Evolutionary conservation across 2,797 vertebrate genomes (phyloP).

Genomic region (Chloroceryle inda): DNA sequence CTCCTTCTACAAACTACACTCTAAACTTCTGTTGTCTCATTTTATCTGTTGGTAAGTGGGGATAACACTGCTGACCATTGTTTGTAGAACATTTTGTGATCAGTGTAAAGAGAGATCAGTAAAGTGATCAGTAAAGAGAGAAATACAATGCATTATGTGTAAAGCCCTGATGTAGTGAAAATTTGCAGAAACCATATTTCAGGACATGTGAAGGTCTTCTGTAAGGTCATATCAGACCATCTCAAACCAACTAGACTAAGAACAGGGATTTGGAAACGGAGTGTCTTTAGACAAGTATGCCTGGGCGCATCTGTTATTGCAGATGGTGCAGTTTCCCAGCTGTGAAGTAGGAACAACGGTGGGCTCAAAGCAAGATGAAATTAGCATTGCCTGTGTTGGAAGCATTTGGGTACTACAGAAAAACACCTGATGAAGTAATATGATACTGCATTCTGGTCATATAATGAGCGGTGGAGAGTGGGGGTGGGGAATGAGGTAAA

Average conservation of each 20-base stretch:
- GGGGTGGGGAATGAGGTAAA: background rate
- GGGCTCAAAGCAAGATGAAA: background rate
- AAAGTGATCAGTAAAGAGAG: background rate
- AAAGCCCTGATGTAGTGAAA: background rate
- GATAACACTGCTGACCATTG: rapidly evolving
- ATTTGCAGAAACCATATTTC: background rate
- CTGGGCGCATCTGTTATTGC: background rate
- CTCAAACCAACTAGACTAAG: background rate
- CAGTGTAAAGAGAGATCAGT: background rate
- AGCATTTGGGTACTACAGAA: background rate
- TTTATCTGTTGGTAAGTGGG: background rate
- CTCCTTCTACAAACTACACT: background rate
- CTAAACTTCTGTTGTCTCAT: background rate
- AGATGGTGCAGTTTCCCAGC: background rate
- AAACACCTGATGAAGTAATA: background rate
- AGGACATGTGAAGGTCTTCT: background rate
- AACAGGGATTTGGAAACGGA: background rate
- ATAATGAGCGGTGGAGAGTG: background rate
- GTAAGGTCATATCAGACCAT: background rate
- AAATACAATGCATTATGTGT: background rate
- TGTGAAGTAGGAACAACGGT: background rate
- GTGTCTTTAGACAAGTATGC: background rate
- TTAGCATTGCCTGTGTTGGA: background rate
- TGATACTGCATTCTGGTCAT: background rate
- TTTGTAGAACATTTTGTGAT: background rate